Percentiles rank a stretch among this genome's conserved stretches.
These are phyloP conservation scores for Sarcophaga peregrina DNA, from an alignment of 1,140 invertebrate species.

Conservation along the genomic window DNA sequence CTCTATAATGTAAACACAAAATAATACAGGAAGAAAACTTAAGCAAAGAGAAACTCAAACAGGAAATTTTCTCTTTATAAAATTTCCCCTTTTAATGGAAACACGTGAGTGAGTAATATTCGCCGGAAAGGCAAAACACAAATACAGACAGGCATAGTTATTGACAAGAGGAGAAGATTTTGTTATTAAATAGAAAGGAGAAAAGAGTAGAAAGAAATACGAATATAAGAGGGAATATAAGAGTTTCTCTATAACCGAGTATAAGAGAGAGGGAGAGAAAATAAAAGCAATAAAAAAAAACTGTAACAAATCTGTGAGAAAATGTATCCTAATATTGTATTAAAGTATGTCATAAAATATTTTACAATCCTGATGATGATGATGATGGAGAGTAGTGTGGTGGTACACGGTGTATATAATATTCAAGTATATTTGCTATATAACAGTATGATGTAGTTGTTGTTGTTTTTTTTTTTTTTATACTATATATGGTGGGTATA, in stretches of 20 bases:
- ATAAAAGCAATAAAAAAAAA: slow-evolving; percentile 12
- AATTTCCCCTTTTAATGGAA: slow-evolving; percentile 28
- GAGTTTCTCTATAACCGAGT: neutral
- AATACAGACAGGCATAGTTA: neutral
- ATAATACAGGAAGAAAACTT: neutral
- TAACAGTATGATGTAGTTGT: no score
- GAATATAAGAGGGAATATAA: neutral
- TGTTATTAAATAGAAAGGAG: neutral
- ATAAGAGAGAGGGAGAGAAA: neutral
- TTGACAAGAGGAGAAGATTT: slow-evolving; percentile 9
- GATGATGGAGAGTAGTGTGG: neutral
- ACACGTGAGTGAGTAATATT: slow-evolving; percentile 27
- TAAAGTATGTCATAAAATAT: slow-evolving; percentile 38
- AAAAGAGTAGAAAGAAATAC: neutral
- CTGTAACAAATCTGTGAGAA: slow-evolving; percentile 42
- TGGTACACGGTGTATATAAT: neutral
- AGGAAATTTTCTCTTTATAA: neutral
- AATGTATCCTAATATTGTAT: slow-evolving; percentile 36
- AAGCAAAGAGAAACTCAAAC: neutral
- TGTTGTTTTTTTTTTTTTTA: neutral
- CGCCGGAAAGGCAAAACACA: neutral
- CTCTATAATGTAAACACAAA: neutral
- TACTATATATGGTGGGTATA: no score
- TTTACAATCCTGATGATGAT: slow-evolving; percentile 17
- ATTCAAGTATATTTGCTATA: neutral